Evolutionary conservation across 2,888 invertebrate species (phyloP).

Genomic region (Patella depressa): DNA sequence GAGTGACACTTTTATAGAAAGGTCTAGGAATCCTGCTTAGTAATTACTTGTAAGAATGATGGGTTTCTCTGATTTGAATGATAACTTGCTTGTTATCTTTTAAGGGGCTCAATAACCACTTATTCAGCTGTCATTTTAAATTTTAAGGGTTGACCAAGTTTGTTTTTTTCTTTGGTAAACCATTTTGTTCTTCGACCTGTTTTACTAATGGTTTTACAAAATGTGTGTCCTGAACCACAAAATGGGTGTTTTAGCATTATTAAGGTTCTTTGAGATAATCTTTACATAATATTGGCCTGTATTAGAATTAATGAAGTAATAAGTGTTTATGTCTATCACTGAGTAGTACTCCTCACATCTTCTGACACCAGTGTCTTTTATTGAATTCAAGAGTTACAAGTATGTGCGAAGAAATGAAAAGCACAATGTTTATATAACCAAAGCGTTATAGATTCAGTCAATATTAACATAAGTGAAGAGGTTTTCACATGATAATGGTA

Average conservation of each 20-base stretch:
- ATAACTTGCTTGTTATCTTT: conserved; percentile 6
- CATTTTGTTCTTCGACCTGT: no score
- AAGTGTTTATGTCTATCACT: not conserved
- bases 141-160: no score
- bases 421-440: conserved; percentile 2
- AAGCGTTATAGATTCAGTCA: not conserved
- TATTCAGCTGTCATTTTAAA: not conserved
- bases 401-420: conserved; percentile 10
- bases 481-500: not conserved
- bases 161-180: no score
- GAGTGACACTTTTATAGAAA: not conserved
- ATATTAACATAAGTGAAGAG: not conserved
- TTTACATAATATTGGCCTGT: not conserved
- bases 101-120: not conserved
- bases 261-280: not conserved
- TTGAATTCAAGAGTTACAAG: conserved; percentile 4
- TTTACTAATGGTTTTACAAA: no score
- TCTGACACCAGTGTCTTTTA: conserved; percentile 1
- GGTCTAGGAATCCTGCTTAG: not conserved
- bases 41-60: conserved; percentile 9
- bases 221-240: no score
- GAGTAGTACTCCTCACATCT: not conserved
- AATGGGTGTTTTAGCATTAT: no score
- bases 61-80: conserved; percentile 6
- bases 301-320: not conserved